Evolutionary conservation across 2,797 vertebrate genomes (phyloP).

Genomic region (Chelonia mydas): DNA sequence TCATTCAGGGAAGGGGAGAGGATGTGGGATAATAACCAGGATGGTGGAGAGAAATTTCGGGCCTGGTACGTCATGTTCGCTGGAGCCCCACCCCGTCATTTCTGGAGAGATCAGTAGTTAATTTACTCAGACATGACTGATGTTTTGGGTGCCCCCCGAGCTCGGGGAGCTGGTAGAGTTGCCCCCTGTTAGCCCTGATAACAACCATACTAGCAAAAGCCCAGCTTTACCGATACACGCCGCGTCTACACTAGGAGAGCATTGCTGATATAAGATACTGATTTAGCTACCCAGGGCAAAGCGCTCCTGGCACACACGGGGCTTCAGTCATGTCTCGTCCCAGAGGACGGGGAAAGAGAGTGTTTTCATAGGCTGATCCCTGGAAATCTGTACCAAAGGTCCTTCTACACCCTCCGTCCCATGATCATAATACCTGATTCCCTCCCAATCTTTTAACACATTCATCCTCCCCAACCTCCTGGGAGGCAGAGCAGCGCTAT

Average conservation of each 20-base stretch:
- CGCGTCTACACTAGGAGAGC: no score
- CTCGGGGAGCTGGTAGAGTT: not conserved
- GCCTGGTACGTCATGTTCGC: fast-evolving
- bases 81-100: not conserved
- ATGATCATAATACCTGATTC: no score
- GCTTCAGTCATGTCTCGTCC: not conserved
- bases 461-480: no score
- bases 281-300: not conserved
- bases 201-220: not conserved
- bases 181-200: not conserved
- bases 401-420: not conserved
- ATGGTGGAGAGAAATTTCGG: not conserved
- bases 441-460: no score
- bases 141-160: not conserved
- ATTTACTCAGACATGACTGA: not conserved
- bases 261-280: not conserved
- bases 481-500: no score
- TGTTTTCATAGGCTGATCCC: not conserved
- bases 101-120: not conserved
- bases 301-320: not conserved
- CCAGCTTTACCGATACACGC: no score
- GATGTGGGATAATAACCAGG: not conserved
- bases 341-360: not conserved
- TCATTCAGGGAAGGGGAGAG: no score
- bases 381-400: not conserved